Evolutionary conservation across 2,797 vertebrate genomes (phyloP).

Genomic region (Catostomus latipinnis): DNA sequence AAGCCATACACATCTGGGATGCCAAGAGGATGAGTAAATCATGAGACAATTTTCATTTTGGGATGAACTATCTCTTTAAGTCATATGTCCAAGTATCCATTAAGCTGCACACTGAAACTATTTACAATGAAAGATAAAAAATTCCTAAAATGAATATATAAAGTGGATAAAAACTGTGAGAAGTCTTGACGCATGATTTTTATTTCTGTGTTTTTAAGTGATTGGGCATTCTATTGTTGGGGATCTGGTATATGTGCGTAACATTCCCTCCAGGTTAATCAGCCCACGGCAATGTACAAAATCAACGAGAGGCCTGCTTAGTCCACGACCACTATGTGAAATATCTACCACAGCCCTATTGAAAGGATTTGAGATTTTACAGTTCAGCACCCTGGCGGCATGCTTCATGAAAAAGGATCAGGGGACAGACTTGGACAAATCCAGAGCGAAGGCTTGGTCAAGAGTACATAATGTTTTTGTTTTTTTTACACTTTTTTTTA

Average conservation of each 20-base stretch:
- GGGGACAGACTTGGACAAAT: constrained; percentile 76
- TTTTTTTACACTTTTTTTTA: constrained; percentile 33
- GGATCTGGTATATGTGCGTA: constrained; percentile 2
- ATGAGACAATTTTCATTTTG: no score
- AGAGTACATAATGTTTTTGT: constrained; percentile 39
- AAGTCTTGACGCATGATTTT: neutral
- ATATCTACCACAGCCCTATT: constrained; percentile 66
- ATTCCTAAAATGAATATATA: neutral
- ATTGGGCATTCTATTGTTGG: neutral
- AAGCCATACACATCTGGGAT: no score
- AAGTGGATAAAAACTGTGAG: neutral
- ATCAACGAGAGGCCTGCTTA: constrained; percentile 46
- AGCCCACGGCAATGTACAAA: constrained; percentile 51
- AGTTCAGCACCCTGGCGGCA: constrained; percentile 76
- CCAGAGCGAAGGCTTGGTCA: constrained; percentile 63
- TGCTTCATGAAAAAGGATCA: constrained; percentile 74
- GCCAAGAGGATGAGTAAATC: no score
- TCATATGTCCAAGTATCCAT: no score
- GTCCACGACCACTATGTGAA: constrained; percentile 62
- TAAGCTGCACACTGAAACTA: neutral
- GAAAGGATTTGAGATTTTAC: constrained; percentile 76
- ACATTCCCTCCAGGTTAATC: constrained; percentile 39
- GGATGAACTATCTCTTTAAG: no score
- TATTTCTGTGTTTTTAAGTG: neutral
- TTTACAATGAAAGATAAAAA: no score